A percentile compares a stretch with the other conserved stretches of the same genome.
phyloP scores from a whole-genome alignment of 1,140 invertebrate species.

The Papilio xuthus region DNA sequence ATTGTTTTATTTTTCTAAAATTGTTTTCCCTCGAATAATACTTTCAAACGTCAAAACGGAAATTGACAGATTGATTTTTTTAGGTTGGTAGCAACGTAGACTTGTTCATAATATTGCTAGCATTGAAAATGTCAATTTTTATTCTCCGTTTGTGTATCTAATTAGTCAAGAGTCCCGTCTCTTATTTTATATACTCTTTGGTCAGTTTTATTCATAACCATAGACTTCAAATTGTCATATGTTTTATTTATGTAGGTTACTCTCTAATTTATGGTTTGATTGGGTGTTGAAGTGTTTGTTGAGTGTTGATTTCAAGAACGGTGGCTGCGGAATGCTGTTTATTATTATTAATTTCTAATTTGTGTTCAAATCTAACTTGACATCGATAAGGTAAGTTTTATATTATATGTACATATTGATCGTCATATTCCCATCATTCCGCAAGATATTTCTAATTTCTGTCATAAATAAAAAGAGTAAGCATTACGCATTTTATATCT shows the following conservation, averaged over 20 bases:
- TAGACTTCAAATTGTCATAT: conserved; percentile 66
- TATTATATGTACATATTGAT: conserved; percentile 23
- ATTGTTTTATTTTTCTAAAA: too few relatives aligned
- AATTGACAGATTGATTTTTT: too few relatives aligned
- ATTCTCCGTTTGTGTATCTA: too few relatives aligned
- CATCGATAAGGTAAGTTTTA: conserved; percentile 63
- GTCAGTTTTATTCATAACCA: neutral
- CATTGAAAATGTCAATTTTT: too few relatives aligned
- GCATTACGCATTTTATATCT: conserved; percentile 48
- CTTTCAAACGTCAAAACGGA: too few relatives aligned
- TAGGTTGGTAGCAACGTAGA: too few relatives aligned
- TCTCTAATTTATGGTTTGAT: conserved; percentile 77
- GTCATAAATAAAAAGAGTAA: conserved; percentile 41
- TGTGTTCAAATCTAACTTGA: conserved; percentile 62
- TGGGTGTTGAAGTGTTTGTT: conserved; percentile 78
- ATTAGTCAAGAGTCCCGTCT: too few relatives aligned
- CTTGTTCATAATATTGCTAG: too few relatives aligned
- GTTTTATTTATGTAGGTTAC: conserved; percentile 79
- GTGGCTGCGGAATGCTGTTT: conserved; percentile 77
- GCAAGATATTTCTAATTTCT: conserved; percentile 36
- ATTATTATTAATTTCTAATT: conserved; percentile 72
- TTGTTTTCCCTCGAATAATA: too few relatives aligned
- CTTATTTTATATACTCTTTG: too few relatives aligned
- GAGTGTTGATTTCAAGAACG: conserved; percentile 76
- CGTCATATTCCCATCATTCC: conserved; percentile 33